These are phyloP conservation scores for Azorinus chamasolen DNA, from an alignment of 2,888 invertebrate species.

Conservation along the genomic window DNA sequence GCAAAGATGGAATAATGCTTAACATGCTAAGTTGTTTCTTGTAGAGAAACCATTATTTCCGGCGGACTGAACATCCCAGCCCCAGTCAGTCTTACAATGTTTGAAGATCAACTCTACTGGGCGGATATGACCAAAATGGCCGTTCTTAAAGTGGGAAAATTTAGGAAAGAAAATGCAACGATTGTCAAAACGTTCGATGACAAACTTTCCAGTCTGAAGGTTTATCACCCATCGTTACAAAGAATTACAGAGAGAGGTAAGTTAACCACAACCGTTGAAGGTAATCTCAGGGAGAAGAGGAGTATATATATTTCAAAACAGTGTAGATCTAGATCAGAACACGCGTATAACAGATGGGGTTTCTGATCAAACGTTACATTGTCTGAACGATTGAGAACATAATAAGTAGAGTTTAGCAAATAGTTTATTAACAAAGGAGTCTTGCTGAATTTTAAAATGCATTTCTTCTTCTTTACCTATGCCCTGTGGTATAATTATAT, in stretches of 20 bases:
- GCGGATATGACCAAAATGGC: conserved; percentile 91
- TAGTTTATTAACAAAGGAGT: too few relatives aligned
- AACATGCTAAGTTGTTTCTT: background rate
- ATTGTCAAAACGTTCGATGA: conserved; percentile 16
- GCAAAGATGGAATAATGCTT: too few relatives aligned
- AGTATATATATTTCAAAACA: too few relatives aligned
- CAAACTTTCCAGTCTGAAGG: conserved; percentile 24
- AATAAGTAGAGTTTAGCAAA: too few relatives aligned
- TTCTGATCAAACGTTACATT: too few relatives aligned
- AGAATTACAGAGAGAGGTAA: conserved; percentile 30
- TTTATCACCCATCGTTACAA: conserved; percentile 47
- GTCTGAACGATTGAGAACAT: too few relatives aligned
- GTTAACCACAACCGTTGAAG: background rate
- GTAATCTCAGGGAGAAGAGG: too few relatives aligned
- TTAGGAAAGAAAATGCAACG: conserved; percentile 62
- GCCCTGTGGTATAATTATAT: too few relatives aligned
- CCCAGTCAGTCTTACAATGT: conserved; percentile 90
- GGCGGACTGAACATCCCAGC: conserved; percentile 80
- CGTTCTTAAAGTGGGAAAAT: conserved; percentile 75
- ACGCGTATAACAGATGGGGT: too few relatives aligned
- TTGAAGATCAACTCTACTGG: conserved; percentile 99
- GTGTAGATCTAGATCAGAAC: too few relatives aligned
- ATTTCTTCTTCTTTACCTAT: too few relatives aligned
- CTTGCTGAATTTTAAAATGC: too few relatives aligned
- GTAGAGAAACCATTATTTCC: conserved; percentile 77